Conservation (phyloP, 2,113 vertebrate genomes). For the Micromys minutus region DNA sequence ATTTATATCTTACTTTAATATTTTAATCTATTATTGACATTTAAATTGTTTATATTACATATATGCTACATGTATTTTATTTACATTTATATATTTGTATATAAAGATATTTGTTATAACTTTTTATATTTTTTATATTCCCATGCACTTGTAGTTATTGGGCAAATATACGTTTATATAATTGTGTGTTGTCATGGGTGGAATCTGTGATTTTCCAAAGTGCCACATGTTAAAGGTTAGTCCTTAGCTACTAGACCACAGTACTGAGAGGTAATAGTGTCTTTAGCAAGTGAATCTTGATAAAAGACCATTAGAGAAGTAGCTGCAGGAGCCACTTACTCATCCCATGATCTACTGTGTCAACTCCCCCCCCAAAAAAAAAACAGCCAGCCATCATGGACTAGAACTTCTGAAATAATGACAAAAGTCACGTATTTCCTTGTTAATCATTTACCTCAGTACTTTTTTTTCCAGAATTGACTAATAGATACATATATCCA, state of each 20-base stretch:
- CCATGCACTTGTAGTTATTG: background rate
- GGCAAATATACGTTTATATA: background rate
- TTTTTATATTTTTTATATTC: conserved; percentile 14
- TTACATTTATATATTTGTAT: background rate
- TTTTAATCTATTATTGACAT: conserved; percentile 18
- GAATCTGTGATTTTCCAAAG: background rate
- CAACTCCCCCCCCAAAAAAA: background rate
- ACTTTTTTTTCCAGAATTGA: background rate
- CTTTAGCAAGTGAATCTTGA: background rate
- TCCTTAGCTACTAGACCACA: background rate
- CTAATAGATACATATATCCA: background rate
- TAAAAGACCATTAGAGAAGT: background rate
- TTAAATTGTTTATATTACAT: background rate
- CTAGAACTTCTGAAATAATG: background rate
- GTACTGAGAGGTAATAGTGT: background rate
- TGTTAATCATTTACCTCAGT: background rate
- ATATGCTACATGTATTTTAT: background rate
- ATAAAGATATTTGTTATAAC: background rate
- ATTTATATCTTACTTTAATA: background rate
- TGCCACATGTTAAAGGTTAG: background rate
- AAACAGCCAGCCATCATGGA: background rate
- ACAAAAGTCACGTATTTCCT: background rate
- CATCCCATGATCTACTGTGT: background rate
- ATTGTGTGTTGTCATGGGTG: background rate
- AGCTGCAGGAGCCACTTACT: background rate